phyloP scores from a whole-genome alignment of 2,797 vertebrate genomes.

The Oreochromis grahami region DNA sequence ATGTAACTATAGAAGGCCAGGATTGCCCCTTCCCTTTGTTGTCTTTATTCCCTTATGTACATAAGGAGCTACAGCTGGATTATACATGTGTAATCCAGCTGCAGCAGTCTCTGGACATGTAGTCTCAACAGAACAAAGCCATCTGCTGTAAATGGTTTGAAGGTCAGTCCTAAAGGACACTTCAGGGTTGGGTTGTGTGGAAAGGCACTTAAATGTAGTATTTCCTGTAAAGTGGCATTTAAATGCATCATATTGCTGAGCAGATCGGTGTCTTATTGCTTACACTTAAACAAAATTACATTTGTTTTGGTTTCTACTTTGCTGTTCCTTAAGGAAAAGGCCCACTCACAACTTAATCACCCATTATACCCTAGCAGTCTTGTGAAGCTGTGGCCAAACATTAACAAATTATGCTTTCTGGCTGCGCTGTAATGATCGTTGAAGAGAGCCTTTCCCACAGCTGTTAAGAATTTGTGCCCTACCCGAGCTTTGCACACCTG shows the following conservation, averaged over 20 bases:
- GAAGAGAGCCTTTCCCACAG: constrained; percentile 79
- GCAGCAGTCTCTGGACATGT: background rate
- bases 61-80: background rate
- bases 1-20: background rate
- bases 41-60: background rate
- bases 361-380: background rate
- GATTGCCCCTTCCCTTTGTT: background rate
- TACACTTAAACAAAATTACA: background rate
- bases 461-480: constrained; percentile 60
- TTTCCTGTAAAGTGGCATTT: background rate
- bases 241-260: background rate
- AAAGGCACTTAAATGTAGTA: background rate
- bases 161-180: background rate
- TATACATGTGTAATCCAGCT: background rate
- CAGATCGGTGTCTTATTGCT: accelerated
- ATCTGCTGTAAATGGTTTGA: background rate
- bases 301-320: background rate
- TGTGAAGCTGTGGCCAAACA: constrained; percentile 44
- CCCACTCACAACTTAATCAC: background rate
- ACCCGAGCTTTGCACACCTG: constrained; percentile 81
- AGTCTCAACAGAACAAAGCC: background rate
- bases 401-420: constrained; percentile 63
- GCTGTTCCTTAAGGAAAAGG: background rate
- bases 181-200: background rate
- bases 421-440: constrained; percentile 52